Evolutionary conservation across 2,888 invertebrate genomes (phyloP).

Genomic region (Tachina fera): DNA sequence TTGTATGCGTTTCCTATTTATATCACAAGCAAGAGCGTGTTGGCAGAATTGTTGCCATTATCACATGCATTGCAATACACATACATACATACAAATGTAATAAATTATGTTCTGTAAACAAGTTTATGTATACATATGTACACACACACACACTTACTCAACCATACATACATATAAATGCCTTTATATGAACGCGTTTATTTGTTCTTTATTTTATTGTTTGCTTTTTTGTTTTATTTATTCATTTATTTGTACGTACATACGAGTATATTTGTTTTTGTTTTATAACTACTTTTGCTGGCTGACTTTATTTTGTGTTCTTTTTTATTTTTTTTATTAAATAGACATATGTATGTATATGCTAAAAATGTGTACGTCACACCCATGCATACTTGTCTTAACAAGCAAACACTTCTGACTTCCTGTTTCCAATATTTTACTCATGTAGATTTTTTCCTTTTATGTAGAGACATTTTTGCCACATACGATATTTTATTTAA

Average conservation of each 20-base stretch:
- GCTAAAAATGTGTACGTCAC: too few relatives aligned
- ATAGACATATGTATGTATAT: too few relatives aligned
- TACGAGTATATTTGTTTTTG: constrained; percentile 12
- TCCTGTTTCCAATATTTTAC: constrained; percentile 59
- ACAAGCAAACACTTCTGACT: constrained; percentile 47
- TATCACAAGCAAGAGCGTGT: constrained; percentile 47
- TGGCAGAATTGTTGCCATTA: constrained; percentile 49
- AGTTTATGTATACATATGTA: background rate
- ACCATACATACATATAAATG: background rate
- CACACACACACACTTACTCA: background rate
- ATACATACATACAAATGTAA: background rate
- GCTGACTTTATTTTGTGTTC: constrained; percentile 25
- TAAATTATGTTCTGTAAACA: background rate
- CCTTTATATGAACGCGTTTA: background rate
- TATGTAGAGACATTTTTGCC: constrained; percentile 26
- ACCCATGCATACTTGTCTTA: background rate
- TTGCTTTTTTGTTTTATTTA: constrained; percentile 11
- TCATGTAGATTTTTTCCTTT: constrained; percentile 25
- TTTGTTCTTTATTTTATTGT: constrained; percentile 22
- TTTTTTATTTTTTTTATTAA: constrained; percentile 39
- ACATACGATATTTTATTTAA: constrained; percentile 44
- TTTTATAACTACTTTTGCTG: constrained; percentile 4
- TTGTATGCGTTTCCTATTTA: constrained; percentile 41
- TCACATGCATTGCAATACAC: background rate
- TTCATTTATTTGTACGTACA: background rate